These are phyloP conservation scores for Leptatherina wallacei DNA, from an alignment of 2,797 vertebrate genomes.

Conservation along the genomic window DNA sequence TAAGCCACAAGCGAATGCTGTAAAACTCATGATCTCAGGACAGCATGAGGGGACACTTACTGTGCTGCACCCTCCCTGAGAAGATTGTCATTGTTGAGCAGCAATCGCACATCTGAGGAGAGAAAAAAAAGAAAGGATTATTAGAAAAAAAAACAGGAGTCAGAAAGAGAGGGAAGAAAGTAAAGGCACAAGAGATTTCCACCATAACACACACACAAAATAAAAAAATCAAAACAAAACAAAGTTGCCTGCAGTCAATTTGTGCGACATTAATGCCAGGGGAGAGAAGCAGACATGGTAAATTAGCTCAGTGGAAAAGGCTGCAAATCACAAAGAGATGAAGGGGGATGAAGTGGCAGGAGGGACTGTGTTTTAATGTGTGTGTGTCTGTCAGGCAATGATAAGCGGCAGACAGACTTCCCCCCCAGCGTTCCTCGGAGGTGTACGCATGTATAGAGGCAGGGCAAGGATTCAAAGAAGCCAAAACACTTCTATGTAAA, in stretches of 20 bases:
- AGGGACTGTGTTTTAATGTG: constrained; percentile 29
- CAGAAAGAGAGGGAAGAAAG: not conserved
- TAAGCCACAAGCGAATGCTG: not conserved
- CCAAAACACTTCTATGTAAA: constrained; percentile 23
- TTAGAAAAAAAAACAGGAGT: not conserved
- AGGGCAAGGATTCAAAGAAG: constrained; percentile 38
- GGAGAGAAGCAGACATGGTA: constrained; percentile 41
- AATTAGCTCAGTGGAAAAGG: constrained; percentile 55
- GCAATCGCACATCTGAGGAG: constrained; percentile 92
- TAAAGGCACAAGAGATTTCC: constrained; percentile 18
- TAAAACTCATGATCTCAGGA: not conserved
- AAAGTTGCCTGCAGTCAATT: constrained; percentile 30
- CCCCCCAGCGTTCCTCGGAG: constrained; percentile 31
- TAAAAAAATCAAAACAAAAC: constrained; percentile 3
- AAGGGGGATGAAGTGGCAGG: constrained; percentile 36
- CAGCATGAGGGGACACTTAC: constrained; percentile 82
- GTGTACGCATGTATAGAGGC: constrained; percentile 51
- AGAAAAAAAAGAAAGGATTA: constrained; percentile 2
- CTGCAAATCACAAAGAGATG: constrained; percentile 52
- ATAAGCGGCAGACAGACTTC: constrained; percentile 56
- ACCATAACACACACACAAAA: constrained; percentile 17
- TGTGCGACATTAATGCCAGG: constrained; percentile 25
- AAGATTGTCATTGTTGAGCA: constrained; percentile 97
- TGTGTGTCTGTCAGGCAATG: constrained; percentile 47
- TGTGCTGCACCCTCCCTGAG: constrained; percentile 97